Conservation (phyloP, 2,113 vertebrate species). For the Plestiodon gilberti region DNA sequence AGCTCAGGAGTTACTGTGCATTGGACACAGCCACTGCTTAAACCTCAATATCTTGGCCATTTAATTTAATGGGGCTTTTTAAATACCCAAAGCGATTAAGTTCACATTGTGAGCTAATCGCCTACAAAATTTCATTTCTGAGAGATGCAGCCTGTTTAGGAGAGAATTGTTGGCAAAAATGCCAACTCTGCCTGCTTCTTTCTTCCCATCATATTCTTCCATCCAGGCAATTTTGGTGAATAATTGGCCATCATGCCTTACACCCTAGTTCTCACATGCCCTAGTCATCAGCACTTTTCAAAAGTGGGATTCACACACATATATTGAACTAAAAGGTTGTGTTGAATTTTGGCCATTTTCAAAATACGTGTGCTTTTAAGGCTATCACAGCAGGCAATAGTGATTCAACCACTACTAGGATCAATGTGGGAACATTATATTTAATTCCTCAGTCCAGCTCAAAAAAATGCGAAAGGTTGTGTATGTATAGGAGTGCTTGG, state of each 20-base stretch:
- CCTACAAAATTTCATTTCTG: slow-evolving; percentile 72
- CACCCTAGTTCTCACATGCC: neutral
- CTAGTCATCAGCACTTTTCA: neutral
- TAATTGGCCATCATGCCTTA: rapidly evolving
- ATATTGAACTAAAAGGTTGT: neutral
- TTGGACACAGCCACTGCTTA: slow-evolving; percentile 64
- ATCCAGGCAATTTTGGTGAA: neutral
- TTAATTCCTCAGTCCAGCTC: neutral
- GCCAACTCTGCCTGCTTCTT: neutral
- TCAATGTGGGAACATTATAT: neutral
- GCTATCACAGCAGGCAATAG: neutral
- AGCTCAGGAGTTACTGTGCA: slow-evolving; percentile 59
- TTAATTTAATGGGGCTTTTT: slow-evolving; percentile 72
- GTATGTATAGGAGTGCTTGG: neutral
- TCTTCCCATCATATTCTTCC: slow-evolving; percentile 21
- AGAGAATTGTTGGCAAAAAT: slow-evolving; percentile 49
- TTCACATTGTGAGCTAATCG: slow-evolving; percentile 72
- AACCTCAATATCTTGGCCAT: slow-evolving; percentile 68
- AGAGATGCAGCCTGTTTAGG: slow-evolving; percentile 66
- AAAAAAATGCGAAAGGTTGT: neutral
- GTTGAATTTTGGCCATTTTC: neutral
- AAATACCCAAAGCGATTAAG: slow-evolving; percentile 75
- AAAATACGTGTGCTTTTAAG: neutral
- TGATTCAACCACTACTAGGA: neutral
- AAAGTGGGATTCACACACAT: neutral